phyloP scores from a whole-genome alignment of 2,888 invertebrate species.

The Coleophora deauratella region DNA sequence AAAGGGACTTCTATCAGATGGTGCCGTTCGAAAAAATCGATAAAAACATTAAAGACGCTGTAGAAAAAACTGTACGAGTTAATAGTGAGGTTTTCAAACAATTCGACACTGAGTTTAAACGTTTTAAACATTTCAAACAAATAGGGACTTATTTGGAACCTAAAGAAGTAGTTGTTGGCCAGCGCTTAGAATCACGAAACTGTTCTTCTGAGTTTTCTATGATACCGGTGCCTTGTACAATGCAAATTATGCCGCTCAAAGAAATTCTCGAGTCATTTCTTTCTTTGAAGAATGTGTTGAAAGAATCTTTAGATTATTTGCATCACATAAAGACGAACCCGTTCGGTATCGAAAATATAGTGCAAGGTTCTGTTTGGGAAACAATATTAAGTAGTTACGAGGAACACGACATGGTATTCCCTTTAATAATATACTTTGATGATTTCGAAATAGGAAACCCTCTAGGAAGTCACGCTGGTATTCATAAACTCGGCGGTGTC shows the following conservation, averaged over 20 bases:
- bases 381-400: background rate
- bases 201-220: background rate
- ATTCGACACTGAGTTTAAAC: constrained; percentile 6
- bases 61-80: too few relatives aligned
- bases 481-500: constrained; percentile 3
- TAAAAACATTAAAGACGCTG: too few relatives aligned
- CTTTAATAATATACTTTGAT: background rate
- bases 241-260: background rate
- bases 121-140: constrained; percentile 4
- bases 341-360: background rate
- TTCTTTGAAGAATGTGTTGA: background rate
- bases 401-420: background rate
- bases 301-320: background rate
- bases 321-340: background rate
- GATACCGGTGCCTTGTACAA: background rate
- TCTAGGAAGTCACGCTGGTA: constrained; percentile 1
- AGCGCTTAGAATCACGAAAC: constrained; percentile 1
- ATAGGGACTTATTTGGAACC: constrained; percentile 5
- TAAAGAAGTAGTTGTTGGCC: constrained; percentile 6
- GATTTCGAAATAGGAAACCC: background rate
- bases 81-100: background rate
- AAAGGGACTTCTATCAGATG: too few relatives aligned
- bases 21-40: too few relatives aligned
- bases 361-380: constrained; percentile 1
- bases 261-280: background rate